Evolutionary conservation across 1,140 invertebrate species (phyloP), one percentile per base, ranked within the genome.

Genomic region (Acromyrmex charruanus): DNA sequence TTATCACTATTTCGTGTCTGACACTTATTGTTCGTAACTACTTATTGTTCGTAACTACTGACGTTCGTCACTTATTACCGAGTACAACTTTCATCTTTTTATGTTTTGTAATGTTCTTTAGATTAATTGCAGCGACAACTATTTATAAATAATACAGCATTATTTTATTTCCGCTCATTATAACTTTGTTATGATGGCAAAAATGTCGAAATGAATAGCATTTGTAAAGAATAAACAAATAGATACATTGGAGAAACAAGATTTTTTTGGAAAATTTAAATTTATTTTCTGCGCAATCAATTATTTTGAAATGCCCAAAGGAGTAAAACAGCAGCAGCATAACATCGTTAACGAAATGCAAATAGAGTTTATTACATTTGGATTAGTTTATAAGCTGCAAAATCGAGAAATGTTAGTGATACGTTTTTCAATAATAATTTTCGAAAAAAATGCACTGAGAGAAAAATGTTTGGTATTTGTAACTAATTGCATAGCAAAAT

Each of bases 1-100:
- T 12, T 12, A 55, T 58, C n/a, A 61, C 35, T 28, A 28, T n/a
- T 63, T 61, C 3, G 1, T 28, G 39, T 49, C 75, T 77, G 39
- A 77, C 39, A n/a, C 5, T 39, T 63, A 31, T 28, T 3, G 10
- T 31, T 25, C 25, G 14, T 65, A 77, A 63, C 75, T 77, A 49
- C 39, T 77, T 61, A 28, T 28, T 3, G 10, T 31, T 25, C 25
- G 14, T 65, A 77, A 63, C 75, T 77, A 49, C 39, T 77, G 58
- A 61, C n/a, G 4, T 59, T 39, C 16, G 35, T 28, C 16, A 44
- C 4, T 44, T 44, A 63, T 77, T 59, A 28, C 16, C 35, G 16
- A 75, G 58, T 74, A 59, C 3, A 12, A 14, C 39, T 25, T 49
- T 39, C 14, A 3, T 65, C 58, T 77, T 14, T 77, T 1, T 21